phyloP scores from a whole-genome alignment of 2,113 vertebrate genomes.

The Upupa epops region DNA sequence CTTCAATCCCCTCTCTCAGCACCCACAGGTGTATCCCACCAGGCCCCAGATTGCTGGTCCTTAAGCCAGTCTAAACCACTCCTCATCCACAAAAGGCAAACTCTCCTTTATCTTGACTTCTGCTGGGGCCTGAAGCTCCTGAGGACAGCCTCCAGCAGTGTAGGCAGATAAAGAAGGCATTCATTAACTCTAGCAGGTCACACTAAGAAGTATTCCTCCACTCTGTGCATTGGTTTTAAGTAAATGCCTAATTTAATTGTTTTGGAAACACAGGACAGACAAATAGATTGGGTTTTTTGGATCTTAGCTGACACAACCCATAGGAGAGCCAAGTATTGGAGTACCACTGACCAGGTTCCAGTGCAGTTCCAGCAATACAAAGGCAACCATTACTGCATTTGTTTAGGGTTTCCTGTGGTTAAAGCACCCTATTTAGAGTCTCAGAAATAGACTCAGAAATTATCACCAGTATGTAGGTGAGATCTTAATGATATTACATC shows the following conservation, averaged over 20 bases:
- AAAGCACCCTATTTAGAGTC: neutral
- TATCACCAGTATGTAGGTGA: slow-evolving; percentile 11
- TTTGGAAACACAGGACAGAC: neutral
- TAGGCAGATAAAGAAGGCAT: no score
- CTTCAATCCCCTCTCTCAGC: no score
- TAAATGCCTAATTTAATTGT: neutral
- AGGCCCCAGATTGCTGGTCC: no score
- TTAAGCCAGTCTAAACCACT: no score
- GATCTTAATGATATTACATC: slow-evolving; percentile 20
- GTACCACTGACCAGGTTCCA: neutral
- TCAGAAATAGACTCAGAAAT: neutral
- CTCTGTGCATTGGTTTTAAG: neutral
- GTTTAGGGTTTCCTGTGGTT: neutral
- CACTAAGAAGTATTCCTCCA: neutral
- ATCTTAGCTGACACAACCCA: neutral
- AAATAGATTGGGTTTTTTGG: fast-evolving
- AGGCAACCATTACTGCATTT: neutral
- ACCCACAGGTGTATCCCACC: no score
- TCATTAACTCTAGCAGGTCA: neutral
- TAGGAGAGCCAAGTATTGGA: neutral
- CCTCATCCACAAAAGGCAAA: no score
- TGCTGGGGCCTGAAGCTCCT: no score
- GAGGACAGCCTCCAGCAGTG: no score
- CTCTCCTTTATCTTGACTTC: no score
- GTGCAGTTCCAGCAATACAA: neutral